Conservation (phyloP, 2,797 vertebrate species). For the Spinus pinus region DNA sequence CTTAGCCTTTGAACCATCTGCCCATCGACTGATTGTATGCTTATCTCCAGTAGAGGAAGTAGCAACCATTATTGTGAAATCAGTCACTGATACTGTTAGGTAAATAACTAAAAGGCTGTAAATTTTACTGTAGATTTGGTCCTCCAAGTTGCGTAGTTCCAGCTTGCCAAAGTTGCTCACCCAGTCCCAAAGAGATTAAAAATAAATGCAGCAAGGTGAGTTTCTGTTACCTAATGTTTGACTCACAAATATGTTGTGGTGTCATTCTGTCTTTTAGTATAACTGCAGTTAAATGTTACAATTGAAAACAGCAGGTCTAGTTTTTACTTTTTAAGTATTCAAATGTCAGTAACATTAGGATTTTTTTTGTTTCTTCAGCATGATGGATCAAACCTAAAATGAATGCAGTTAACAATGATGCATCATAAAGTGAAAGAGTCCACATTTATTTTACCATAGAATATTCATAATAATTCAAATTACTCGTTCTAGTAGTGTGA, state of each 20-base stretch:
- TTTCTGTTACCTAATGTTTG: neutral
- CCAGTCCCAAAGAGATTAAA: neutral
- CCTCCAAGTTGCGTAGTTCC: neutral
- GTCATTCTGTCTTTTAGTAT: neutral
- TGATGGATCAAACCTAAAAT: neutral
- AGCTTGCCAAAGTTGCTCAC: rapidly evolving
- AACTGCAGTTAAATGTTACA: neutral
- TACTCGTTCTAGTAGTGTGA: neutral
- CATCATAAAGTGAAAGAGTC: neutral
- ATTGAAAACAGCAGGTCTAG: neutral
- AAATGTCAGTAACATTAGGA: neutral
- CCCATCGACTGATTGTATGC: neutral
- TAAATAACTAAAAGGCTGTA: neutral
- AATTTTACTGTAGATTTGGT: neutral
- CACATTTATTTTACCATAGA: neutral
- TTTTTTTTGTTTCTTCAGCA: neutral
- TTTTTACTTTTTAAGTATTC: neutral
- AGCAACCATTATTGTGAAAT: neutral
- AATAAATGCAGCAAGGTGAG: neutral
- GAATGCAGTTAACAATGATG: neutral
- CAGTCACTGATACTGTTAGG: neutral
- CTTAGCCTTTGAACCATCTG: neutral
- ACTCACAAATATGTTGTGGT: neutral
- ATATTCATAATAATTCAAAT: neutral
- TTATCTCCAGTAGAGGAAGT: neutral